A percentile compares a stretch with the other conserved stretches of the same genome.
phyloP scores from a whole-genome alignment of 2,797 vertebrate species.

The Gymnothorax reevesii region DNA sequence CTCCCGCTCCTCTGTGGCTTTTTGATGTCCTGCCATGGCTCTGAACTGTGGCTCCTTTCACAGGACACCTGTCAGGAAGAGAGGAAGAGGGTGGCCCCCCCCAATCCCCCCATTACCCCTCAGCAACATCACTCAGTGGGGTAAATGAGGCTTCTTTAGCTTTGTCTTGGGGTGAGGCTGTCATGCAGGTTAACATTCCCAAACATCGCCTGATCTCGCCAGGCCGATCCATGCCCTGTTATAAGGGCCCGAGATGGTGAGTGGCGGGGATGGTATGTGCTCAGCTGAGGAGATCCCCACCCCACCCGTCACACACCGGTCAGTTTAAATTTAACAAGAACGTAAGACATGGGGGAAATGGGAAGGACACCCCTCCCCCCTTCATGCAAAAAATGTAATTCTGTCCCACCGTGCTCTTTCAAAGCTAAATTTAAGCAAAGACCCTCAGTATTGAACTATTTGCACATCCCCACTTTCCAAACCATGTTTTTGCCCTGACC shows the following conservation, averaged over 20 bases:
- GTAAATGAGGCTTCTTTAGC: background rate
- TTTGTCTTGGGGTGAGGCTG: background rate
- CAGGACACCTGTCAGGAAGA: conserved; percentile 40
- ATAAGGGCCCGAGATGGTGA: background rate
- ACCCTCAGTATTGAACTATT: no score
- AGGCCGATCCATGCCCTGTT: background rate
- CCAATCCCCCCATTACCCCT: background rate
- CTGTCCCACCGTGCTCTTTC: no score
- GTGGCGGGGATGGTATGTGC: no score
- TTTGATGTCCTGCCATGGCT: conserved; percentile 31
- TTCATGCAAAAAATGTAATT: no score
- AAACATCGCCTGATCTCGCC: background rate
- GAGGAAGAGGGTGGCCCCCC: conserved; percentile 16
- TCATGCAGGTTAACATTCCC: background rate
- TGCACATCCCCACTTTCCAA: no score
- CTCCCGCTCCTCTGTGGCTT: background rate
- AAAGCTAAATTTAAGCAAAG: no score
- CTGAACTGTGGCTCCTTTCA: conserved; percentile 34
- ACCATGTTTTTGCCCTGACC: no score
- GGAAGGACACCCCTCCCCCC: no score
- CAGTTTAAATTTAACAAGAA: background rate
- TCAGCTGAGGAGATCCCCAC: no score
- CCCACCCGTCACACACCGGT: no score
- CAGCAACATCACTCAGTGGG: background rate
- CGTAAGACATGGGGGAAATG: no score